These are phyloP conservation scores for Rhynchonema sp. DNA, from an alignment of 2,888 invertebrate genomes.

Conservation along the genomic window DNA sequence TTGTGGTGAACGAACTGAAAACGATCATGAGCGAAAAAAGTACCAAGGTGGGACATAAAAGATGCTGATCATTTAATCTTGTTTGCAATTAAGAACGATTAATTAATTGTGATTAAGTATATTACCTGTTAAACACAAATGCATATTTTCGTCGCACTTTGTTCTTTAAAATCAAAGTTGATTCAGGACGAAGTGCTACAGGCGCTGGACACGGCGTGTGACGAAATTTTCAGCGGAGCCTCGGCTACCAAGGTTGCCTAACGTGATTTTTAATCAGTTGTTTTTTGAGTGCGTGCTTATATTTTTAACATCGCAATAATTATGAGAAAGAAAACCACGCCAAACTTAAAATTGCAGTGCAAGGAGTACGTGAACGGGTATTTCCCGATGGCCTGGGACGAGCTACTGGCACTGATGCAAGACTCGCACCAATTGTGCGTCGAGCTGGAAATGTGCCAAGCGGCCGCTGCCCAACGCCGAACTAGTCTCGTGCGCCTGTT, in stretches of 20 bases:
- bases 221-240: not conserved
- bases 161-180: not conserved
- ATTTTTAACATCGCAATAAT: too few species aligned
- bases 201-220: not conserved
- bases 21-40: conserved; percentile 15
- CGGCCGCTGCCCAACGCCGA: not conserved
- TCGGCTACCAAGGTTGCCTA: not conserved
- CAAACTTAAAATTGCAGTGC: too few species aligned
- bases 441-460: not conserved
- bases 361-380: conserved; percentile 20
- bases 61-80: not conserved
- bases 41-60: conserved; percentile 9
- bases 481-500: not conserved
- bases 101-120: too few species aligned
- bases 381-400: conserved; percentile 22
- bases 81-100: too few species aligned
- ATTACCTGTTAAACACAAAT: too few species aligned
- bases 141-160: too few species aligned
- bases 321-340: too few species aligned
- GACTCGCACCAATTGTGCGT: conserved; percentile 13
- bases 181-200: not conserved
- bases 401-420: conserved; percentile 17
- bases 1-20: conserved; percentile 20
- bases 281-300: too few species aligned
- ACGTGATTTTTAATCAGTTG: not conserved